Evolutionary conservation across 2,113 vertebrate genomes (phyloP).

Genomic region (Istiophorus platypterus): DNA sequence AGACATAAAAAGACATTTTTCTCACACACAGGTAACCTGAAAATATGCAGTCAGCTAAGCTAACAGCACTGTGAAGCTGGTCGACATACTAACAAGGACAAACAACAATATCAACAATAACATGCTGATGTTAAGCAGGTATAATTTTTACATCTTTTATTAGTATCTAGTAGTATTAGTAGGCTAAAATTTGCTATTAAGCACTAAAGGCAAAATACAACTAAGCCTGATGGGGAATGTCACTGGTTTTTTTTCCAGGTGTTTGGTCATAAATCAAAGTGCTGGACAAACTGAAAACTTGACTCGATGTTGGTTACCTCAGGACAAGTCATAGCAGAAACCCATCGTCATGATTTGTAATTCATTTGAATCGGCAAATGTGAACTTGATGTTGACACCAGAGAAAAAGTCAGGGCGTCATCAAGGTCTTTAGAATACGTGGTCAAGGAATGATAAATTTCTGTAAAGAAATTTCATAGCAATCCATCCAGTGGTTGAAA

Average conservation of each 20-base stretch:
- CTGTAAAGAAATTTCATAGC: background rate
- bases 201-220: background rate
- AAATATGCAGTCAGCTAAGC: background rate
- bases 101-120: background rate
- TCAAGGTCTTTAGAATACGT: background rate
- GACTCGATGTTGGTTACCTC: background rate
- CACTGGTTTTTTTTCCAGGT: background rate
- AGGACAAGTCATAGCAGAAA: background rate
- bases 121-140: background rate
- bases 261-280: background rate
- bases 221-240: background rate
- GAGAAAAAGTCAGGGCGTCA: background rate
- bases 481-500: background rate
- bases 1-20: background rate
- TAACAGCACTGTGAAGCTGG: background rate
- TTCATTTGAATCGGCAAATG: too few relatives aligned
- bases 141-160: background rate
- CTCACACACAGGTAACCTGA: background rate
- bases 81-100: too few relatives aligned
- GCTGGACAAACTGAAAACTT: background rate
- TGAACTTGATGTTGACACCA: too few relatives aligned
- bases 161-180: too few relatives aligned
- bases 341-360: too few relatives aligned
- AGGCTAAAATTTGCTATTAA: background rate
- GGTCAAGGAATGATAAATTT: background rate